Evolutionary conservation across 2,113 vertebrate species (phyloP), one percentile per base, ranked within the genome.

Genomic region (Hipposideros armiger): DNA sequence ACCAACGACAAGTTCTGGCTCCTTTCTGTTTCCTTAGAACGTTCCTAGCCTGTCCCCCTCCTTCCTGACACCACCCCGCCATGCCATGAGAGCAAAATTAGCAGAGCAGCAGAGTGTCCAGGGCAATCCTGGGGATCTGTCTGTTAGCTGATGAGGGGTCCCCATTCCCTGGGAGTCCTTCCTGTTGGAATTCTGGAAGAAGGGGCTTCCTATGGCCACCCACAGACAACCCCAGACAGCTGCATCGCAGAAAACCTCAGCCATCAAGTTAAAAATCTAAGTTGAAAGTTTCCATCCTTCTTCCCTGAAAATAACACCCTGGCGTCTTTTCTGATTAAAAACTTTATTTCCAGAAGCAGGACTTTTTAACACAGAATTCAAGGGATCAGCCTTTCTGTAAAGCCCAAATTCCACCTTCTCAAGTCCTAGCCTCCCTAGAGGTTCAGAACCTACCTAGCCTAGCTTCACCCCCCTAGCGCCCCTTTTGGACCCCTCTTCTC

Each of bases 301-400:
- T 88, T 15, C 52, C 45, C 7, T 20, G 64, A 67, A 90, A 92
- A 64, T 36, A 73, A 88, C 67, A 96, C 26, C 69, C 81, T n/a
- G 74, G 77, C 52, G 52, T 87, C 83, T 87, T 93, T 76, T 70
- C 54, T 85, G 47, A 50, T 81, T 67, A 82, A 45, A 97, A 94
- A 36, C 42, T 98, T 97, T 95, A 97, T 98, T 97, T 94, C 74
- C 70, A 84, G 90, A 91, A 96, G 96, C 47, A 95, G 74, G 96
- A 90, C 20, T 80, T 90, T 70, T 96, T 24, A 69, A 96, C 74
- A 76, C 11, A 36, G 80, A 91, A 19, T 72, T 91, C 67, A 22
- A 78, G 77, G 67, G 54, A 26, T 50, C 13, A 0, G n/a, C 42
- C 78, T 62, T 80, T 50, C 13, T 56, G 20, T 20, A 40, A 95